Evolutionary conservation across 1,140 invertebrate genomes (phyloP), one percentile per base, ranked within the genome.

Genomic region (Adoxophyes honmai): DNA sequence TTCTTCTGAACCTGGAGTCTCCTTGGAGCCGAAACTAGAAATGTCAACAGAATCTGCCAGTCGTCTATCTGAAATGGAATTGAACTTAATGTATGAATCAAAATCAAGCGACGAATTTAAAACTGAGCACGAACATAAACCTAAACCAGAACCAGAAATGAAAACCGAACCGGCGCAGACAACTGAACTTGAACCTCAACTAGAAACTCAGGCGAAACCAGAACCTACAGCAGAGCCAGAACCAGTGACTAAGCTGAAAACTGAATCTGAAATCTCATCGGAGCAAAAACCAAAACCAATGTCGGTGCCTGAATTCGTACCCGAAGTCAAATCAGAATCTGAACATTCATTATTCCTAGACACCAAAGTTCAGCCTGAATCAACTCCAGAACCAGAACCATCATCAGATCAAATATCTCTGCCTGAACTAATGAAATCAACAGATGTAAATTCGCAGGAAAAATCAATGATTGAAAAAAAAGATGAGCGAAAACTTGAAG

Each of bases 231-330:
- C 62, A 14, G 66, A 78, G 68, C 60, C 71, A 21, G 18, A 62
- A 55, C 60, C 72, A 11, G 48, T 56, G 18, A 28, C 66, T 34
- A 73, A 83, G 68, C 52, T 55, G 14, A 34, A 55, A 36, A 7
- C 52, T n/a, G 57, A 66, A 57, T 34, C 73, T 28, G 69, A 75
- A 73, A 57, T 73, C 9, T 44, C 62, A 11, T 11, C 71, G 11
- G 68, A 73, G 64, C 72, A 71, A 14, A 44, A 67, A 51, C 60
- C 36, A 9, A 66, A 81, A 58, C 59, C 81, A 15, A 55, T 64
- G 55, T 55, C 72, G 4, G 64, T 75, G 74, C 56, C 78, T 5
- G 68, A 68, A 70, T 39, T 78, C 5, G 67, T 70, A 55, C 64
- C 75, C 11, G 66, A n/a, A 7, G 14, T 61, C 11, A 16, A 56